Evolutionary conservation across 2,888 invertebrate species (phyloP), one percentile per base, ranked within the genome.

Genomic region (Scrobipalpa costella): DNA sequence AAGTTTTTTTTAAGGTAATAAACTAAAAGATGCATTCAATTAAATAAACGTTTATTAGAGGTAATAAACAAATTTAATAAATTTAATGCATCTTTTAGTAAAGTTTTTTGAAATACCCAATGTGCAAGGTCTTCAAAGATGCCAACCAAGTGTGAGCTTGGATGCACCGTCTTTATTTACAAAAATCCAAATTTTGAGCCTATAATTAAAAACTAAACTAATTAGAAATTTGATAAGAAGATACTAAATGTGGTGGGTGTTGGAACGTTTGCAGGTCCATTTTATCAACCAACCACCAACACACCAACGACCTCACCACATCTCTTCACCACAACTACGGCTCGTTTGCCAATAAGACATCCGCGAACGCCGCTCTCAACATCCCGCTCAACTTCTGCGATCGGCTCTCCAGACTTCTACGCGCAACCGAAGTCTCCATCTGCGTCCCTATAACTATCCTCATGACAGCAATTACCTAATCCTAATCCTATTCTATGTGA

Each of bases 211-310:
- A 49, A n/a, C 40, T 52, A 49, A 49, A 21, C 33, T 52, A 61
- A 49, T 19, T 49, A 49, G n/a, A 27, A 27, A 71, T 65, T 72
- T 81, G 75, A 79, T 75, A 79, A 77, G 80, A 74, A 84, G 83
- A 79, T 81, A 88, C 78, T 90, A 89, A 92, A 90, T 76, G 90
- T 89, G 91, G 91, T 91, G 92, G 92, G 90, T 92, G 92, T 92
- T 92, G 92, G 92, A 91, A 90, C 92, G 90, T 91, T 92, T 92
- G 74, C 92, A 92, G 92, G 92, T 92, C 90, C 90, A 90, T 90
- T 90, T 86, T 90, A 88, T 89, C 90, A 90, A 90, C 88, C 86
- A 89, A 89, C 90, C 88, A 90, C 90, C 90, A 90, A 89, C 89
- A 90, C 90, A 90, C 89, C 90, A 86, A 86, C 86, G 86, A 86